Base-by-base conservation (phyloP, 2,888 invertebrate genomes). In the Deroplatys truncata region DNA sequence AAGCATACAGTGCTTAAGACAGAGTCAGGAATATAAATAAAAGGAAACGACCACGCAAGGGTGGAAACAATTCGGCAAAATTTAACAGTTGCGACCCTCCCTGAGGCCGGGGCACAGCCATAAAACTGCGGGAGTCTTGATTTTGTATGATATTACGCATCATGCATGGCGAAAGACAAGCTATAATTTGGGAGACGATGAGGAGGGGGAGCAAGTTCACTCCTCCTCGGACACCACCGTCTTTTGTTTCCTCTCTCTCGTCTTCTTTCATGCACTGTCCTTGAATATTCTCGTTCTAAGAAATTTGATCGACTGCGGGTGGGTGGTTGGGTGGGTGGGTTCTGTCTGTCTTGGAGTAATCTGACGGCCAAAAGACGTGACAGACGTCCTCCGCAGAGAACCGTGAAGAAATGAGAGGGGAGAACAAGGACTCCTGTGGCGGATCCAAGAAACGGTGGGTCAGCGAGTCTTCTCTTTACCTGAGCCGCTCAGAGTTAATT, bases 221-320 rank as follows among this genome's bases (percentile, higher is more conserved):
- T 82, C 35, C 82, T 85, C 84, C 85, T 85, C 43, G 49, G 56
- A 20, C 93, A 93, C 92, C 93, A 92, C 92, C 92, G 92, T 93
- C 93, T 93, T 93, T 93, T 93, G 93, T 93, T 93, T 93, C 93
- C 84, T 49, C 84, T 88, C 72, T 82, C 16, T 15, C 85, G 82
- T 88, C 84, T 88, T 35, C 84, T 84, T 84, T 87, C 82, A 86
- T 89, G 84, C 89, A 82, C 56, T 87, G 90, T 87, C 90, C 90
- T 90, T 90, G 90, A 89, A 84, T 90, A 89, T 88, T 89, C 90
- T 90, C 84, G 89, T 90, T 90, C 89, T 89, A 82, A 90, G 90
- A 90, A 89, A 90, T 89, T 88, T 90, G 90, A 90, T 90, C 90
- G 90, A 90, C 88, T 89, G 90, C 85, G 85, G 86, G 88, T 28